These are phyloP conservation scores for Ooceraea biroi DNA, from an alignment of 1,140 invertebrate species.

Conservation along the genomic window DNA sequence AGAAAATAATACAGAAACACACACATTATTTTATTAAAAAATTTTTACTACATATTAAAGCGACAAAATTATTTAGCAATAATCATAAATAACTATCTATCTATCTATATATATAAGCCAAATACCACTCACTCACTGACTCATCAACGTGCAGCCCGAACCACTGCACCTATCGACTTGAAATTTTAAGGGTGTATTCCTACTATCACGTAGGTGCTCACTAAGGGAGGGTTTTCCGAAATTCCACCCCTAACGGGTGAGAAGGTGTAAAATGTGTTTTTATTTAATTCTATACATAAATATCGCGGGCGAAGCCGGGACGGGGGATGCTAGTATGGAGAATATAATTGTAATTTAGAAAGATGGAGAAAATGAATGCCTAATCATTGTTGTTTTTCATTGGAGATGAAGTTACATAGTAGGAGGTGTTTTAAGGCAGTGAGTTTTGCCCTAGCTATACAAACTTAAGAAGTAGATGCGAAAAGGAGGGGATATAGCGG, in stretches of 20 bases:
- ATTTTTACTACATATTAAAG: not conserved
- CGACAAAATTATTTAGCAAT: not conserved
- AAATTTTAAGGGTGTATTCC: too few relatives aligned
- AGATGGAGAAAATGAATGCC: slow-evolving; percentile 6
- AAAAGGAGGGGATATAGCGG: slow-evolving; percentile 70
- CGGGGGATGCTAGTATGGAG: too few relatives aligned
- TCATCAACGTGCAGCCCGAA: too few relatives aligned
- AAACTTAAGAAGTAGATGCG: slow-evolving; percentile 82
- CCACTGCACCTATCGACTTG: too few relatives aligned
- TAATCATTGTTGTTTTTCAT: slow-evolving; percentile 84
- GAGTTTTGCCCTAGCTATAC: slow-evolving; percentile 46
- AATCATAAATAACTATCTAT: not conserved
- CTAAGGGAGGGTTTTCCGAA: too few relatives aligned
- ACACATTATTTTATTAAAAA: not conserved
- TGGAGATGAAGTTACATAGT: slow-evolving; percentile 76
- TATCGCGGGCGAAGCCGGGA: too few relatives aligned
- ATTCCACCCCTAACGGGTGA: too few relatives aligned
- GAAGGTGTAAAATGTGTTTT: too few relatives aligned
- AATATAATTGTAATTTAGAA: not conserved
- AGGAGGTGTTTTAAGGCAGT: slow-evolving; percentile 53
- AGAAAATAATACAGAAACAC: not conserved
- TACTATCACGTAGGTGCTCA: too few relatives aligned
- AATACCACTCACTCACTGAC: too few relatives aligned
- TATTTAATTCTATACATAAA: too few relatives aligned
- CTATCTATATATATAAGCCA: too few relatives aligned